Percentiles rank a stretch among this genome's conserved stretches.
These are phyloP conservation scores for Brienomyrus brachyistius DNA, from an alignment of 2,113 vertebrate genomes.

Conservation along the genomic window DNA sequence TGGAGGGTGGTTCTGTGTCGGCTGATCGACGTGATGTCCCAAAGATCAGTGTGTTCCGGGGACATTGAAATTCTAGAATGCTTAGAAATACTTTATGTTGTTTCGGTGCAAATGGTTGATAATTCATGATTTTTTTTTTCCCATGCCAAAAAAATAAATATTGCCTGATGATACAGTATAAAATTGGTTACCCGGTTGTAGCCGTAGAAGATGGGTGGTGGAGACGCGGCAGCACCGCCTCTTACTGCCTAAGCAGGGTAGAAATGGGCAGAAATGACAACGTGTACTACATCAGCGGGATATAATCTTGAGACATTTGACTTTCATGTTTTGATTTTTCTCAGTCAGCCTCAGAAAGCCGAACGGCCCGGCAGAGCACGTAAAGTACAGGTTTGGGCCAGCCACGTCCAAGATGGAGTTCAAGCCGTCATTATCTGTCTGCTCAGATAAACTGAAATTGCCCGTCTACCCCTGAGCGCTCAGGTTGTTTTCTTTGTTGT, in stretches of 20 bases:
- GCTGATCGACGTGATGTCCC: neutral
- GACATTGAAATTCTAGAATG: neutral
- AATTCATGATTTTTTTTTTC: neutral
- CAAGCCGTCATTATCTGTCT: slow-evolving; percentile 44
- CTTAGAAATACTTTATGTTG: neutral
- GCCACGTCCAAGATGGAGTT: slow-evolving; percentile 35
- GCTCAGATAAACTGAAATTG: slow-evolving; percentile 46
- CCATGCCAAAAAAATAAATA: neutral
- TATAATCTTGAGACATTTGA: slow-evolving; percentile 43
- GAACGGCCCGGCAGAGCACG: slow-evolving; percentile 14
- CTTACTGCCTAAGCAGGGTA: neutral
- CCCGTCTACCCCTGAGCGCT: slow-evolving; percentile 35
- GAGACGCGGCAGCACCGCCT: neutral
- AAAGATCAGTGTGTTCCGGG: neutral
- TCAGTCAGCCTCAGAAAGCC: neutral
- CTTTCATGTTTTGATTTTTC: slow-evolving; percentile 31
- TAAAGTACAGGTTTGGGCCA: slow-evolving; percentile 40
- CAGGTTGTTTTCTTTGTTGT: slow-evolving; percentile 41
- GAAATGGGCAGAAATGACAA: slow-evolving; percentile 13
- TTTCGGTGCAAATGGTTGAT: neutral
- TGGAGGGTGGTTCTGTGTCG: neutral
- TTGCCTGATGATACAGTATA: neutral
- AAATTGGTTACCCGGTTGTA: too few species aligned
- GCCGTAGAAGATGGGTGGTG: neutral
- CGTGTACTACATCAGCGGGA: slow-evolving; percentile 21